phyloP scores from a whole-genome alignment of 35 echinoderm and acorn worm genomes.

The Apostichopus parvimensis region DNA sequence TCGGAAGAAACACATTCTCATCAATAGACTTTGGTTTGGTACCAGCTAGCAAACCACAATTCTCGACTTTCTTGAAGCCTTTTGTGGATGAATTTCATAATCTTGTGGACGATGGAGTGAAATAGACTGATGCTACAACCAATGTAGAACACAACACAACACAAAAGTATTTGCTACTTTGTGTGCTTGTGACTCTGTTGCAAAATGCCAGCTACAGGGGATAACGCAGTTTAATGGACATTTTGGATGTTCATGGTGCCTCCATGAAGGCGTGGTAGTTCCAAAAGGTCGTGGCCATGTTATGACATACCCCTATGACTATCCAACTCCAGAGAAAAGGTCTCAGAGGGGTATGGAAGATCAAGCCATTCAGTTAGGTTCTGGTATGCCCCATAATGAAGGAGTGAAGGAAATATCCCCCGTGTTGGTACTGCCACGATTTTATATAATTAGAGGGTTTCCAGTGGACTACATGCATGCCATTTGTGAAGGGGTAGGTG shows the following conservation, averaged over 20 bases:
- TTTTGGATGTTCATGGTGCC: conserved; percentile 41
- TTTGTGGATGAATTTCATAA: conserved; percentile 34
- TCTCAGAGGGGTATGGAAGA: conserved; percentile 7
- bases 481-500: not conserved
- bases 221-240: conserved; percentile 42
- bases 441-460: not conserved
- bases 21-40: conserved; percentile 39
- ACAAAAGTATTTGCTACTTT: not conserved
- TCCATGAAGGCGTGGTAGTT: conserved; percentile 22
- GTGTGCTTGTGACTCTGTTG: conserved; percentile 42
- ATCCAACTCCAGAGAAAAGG: not conserved
- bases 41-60: conserved; percentile 21
- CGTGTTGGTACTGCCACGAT: not conserved
- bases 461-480: conserved; percentile 32
- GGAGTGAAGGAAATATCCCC: not conserved
- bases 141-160: not conserved
- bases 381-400: not conserved
- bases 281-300: conserved; percentile 28
- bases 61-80: not conserved
- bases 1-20: conserved; percentile 40
- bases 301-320: conserved; percentile 22
- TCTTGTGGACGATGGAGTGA: not conserved
- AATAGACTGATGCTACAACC: not conserved
- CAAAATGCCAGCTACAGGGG: conserved; percentile 21
- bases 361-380: not conserved